Conservation (phyloP, 2,113 vertebrate species). For the Uropsilus gracilis region DNA sequence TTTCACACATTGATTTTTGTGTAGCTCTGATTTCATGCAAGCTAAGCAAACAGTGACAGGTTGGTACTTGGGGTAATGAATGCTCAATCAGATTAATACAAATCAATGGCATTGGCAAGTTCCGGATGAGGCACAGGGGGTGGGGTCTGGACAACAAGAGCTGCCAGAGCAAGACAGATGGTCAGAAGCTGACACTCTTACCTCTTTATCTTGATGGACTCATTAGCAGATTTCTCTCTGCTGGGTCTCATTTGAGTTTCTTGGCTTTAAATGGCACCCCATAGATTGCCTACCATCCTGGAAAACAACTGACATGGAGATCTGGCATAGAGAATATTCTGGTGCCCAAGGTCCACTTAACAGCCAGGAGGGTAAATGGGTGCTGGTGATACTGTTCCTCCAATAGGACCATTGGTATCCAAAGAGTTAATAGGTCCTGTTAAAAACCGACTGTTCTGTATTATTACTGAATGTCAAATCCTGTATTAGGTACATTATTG, state of each 20-base stretch:
- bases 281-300: slow-evolving; percentile 60
- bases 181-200: slow-evolving; percentile 75
- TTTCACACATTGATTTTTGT: slow-evolving; percentile 80
- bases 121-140: slow-evolving; percentile 49
- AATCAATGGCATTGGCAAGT: slow-evolving; percentile 79
- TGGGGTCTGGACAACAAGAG: slow-evolving; percentile 57
- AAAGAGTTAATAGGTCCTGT: neutral
- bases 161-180: slow-evolving; percentile 80
- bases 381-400: neutral
- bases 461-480: neutral
- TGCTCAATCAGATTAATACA: slow-evolving; percentile 75
- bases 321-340: slow-evolving; percentile 51
- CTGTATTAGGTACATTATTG: neutral
- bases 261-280: slow-evolving; percentile 80
- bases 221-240: slow-evolving; percentile 80
- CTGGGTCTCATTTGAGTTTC: slow-evolving; percentile 76
- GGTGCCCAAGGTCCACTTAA: slow-evolving; percentile 17
- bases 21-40: slow-evolving; percentile 79
- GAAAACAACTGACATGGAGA: slow-evolving; percentile 62
- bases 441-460: neutral
- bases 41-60: slow-evolving; percentile 78
- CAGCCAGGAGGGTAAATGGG: neutral
- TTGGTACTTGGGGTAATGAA: slow-evolving; percentile 70
- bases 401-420: neutral
- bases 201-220: slow-evolving; percentile 81